These are phyloP conservation scores for Apogon hyalosoma DNA, from an alignment of 2,797 vertebrate genomes.

Conservation along the genomic window DNA sequence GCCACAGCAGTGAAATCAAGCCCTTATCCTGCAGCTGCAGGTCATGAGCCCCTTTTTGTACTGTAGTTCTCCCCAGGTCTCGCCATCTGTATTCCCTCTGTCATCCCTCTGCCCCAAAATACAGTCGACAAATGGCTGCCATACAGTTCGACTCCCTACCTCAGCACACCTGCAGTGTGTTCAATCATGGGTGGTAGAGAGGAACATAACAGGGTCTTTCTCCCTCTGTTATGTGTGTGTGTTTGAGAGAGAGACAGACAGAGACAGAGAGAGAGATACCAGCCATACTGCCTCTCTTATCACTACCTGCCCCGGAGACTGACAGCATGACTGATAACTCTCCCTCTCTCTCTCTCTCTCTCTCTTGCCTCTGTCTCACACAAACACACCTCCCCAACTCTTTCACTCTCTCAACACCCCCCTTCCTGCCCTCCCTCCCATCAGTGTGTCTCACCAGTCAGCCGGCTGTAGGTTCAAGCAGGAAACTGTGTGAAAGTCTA, in stretches of 20 bases:
- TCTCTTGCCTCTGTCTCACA: constrained; percentile 44
- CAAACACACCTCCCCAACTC: constrained; percentile 37
- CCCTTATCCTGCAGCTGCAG: constrained; percentile 42
- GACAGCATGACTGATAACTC: constrained; percentile 79
- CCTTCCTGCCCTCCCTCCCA: not conserved
- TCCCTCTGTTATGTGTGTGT: constrained; percentile 22
- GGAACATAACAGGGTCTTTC: constrained; percentile 67
- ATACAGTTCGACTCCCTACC: constrained; percentile 46
- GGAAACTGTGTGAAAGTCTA: constrained; percentile 27
- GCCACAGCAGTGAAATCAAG: constrained; percentile 38
- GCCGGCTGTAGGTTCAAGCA: constrained; percentile 33
- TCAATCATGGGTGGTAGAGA: constrained; percentile 64
- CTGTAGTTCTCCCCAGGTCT: constrained; percentile 10
- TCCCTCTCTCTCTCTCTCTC: constrained; percentile 40
- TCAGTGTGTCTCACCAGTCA: constrained; percentile 24
- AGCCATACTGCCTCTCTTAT: constrained; percentile 69
- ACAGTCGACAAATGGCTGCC: constrained; percentile 68
- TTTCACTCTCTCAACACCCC: constrained; percentile 25
- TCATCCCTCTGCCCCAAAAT: constrained; percentile 39
- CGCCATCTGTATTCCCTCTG: constrained; percentile 44
- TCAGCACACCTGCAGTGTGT: constrained; percentile 68
- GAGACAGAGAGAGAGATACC: constrained; percentile 54
- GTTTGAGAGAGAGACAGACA: constrained; percentile 20
- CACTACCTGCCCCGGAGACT: constrained; percentile 70
- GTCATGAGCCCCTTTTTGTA: not conserved